These are phyloP conservation scores for Poeciliopsis turneri DNA, from an alignment of 2,797 vertebrate genomes.

Conservation along the genomic window DNA sequence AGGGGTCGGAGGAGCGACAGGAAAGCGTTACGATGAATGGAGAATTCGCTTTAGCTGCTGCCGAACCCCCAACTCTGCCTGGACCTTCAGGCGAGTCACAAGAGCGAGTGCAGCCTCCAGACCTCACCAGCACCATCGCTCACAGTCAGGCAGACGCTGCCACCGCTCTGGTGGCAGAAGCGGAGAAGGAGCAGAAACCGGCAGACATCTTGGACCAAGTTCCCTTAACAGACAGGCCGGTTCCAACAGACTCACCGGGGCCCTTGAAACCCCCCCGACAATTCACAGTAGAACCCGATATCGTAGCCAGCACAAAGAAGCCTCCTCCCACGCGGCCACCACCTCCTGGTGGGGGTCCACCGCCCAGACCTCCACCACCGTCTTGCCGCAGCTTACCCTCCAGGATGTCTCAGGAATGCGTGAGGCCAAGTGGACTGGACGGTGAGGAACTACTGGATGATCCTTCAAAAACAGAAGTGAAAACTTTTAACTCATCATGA, in stretches of 20 bases:
- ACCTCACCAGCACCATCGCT: conserved; percentile 79
- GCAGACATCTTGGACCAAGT: conserved; percentile 82
- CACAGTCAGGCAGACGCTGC: conserved; percentile 37
- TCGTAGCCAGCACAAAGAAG: conserved; percentile 98
- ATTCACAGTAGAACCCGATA: conserved; percentile 92
- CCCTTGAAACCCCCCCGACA: conserved; percentile 92
- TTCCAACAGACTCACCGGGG: conserved; percentile 77
- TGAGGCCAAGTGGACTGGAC: conserved; percentile 86
- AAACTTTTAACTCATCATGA: neutral
- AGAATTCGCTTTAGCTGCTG: conserved; percentile 29
- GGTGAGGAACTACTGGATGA: conserved; percentile 71
- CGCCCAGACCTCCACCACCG: conserved; percentile 92
- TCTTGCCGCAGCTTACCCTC: conserved; percentile 86
- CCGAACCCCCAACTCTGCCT: conserved; percentile 43
- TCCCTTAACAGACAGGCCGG: conserved; percentile 72
- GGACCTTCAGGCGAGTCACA: conserved; percentile 40
- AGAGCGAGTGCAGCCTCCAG: conserved; percentile 74
- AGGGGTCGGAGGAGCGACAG: conserved; percentile 66
- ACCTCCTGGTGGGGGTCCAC: conserved; percentile 87
- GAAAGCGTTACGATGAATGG: conserved; percentile 57
- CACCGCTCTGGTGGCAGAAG: conserved; percentile 51
- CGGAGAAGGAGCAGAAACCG: conserved; percentile 66
- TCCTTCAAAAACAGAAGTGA: neutral
- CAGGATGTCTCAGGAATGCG: conserved; percentile 90
- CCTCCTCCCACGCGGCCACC: conserved; percentile 90